Conservation (phyloP, 2,888 invertebrate genomes). For the Pegoplata infirma region DNA sequence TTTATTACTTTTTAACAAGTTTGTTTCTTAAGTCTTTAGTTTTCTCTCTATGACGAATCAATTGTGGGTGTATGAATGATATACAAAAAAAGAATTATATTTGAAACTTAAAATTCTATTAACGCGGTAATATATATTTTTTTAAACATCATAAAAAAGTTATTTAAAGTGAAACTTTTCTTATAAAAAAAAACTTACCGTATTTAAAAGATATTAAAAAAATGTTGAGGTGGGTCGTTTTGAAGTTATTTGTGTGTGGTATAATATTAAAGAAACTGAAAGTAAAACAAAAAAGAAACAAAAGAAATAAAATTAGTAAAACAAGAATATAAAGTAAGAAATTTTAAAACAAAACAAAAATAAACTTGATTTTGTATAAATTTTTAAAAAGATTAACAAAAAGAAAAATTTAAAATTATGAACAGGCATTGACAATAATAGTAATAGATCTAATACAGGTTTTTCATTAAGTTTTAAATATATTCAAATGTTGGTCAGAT, state of each 20-base stretch:
- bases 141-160: neutral
- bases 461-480: no score
- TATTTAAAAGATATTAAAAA: slow-evolving; percentile 29
- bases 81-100: slow-evolving; percentile 1
- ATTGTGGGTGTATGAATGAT: slow-evolving; percentile 18
- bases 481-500: no score
- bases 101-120: slow-evolving; percentile 38
- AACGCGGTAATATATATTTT: no score
- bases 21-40: slow-evolving; percentile 12
- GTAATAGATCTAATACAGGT: no score
- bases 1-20: neutral
- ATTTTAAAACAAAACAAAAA: no score
- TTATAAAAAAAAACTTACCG: slow-evolving; percentile 34
- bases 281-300: slow-evolving; percentile 38
- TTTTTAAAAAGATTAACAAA: neutral
- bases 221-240: slow-evolving; percentile 58
- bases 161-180: slow-evolving; percentile 48
- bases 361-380: slow-evolving; percentile 1
- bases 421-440: no score
- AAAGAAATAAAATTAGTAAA: slow-evolving; percentile 20
- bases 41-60: slow-evolving; percentile 31
- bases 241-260: neutral
- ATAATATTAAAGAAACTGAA: slow-evolving; percentile 49
- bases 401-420: neutral
- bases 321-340: slow-evolving; percentile 14